Base-by-base conservation (phyloP, 2,113 vertebrate genomes). In the Elaphurus davidianus region DNA sequence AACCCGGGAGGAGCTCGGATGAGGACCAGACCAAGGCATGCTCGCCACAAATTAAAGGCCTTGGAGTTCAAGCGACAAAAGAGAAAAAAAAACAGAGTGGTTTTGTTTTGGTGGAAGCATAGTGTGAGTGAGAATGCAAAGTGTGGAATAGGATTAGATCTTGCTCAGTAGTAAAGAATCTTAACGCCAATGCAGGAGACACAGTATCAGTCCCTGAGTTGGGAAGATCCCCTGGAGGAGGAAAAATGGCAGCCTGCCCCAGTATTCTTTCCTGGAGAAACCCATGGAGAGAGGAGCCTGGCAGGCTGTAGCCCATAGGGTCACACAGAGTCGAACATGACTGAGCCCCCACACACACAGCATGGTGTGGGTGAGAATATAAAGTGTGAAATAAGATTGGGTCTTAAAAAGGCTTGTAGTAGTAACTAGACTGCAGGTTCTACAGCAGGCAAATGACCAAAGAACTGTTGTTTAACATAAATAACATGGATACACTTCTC, bases 31-130 rank as follows among this genome's bases (percentile, higher is more conserved):
- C 47, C 47, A 50, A 50, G 71, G 47, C 55, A 6, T 43, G 23
- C 60, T 28, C 6, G 67, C 57, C 25, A 23, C 57, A 27, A 43
- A 98, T 98, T 98, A 98, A 98, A 98, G 86, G 79, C 62, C 93
- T 95, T 96, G 83, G 92, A 90, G 85, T 93, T 78, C 12, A 27
- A 67, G 62, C 9, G 2, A 5, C 57, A 19, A 50, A 50, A 50
- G 47, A 50, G 13, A 50, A 13, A 50, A 13, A 27, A 89, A 36
- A 28, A 91, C 13, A 94, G 33, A n/a, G 55, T 78, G 30, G 82
- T 36, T 87, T 33, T 52, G 10, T 67, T 55, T 87, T 33, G 43
- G 60, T 45, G 60, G 45, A 28, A 59, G 23, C 54, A 10, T 10
- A 36, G 52, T 15, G 67, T 57, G 78, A 54, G 25, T 76, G 25